Percentiles rank a stretch among this genome's conserved stretches.
Evolutionary conservation across 1,140 invertebrate species (phyloP).

Genomic region (Heliconius eleuchia): DNA sequence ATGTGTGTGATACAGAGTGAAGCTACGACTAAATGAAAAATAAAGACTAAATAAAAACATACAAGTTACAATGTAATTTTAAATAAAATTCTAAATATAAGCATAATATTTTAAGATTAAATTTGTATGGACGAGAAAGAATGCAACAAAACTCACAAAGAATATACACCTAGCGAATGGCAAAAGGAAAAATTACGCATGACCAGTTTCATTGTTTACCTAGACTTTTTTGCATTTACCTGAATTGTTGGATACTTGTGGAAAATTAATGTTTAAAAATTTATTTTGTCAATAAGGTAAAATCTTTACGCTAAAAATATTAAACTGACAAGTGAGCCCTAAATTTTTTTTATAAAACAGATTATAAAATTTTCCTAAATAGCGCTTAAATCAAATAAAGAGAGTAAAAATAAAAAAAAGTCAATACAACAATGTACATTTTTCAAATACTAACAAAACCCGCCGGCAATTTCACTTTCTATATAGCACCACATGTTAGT

Average conservation of each 20-base stretch:
- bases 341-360: no score
- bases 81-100: not conserved
- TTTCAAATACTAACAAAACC: not conserved
- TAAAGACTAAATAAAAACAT: no score
- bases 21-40: no score
- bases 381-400: no score
- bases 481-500: conserved; percentile 16
- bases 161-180: conserved; percentile 3
- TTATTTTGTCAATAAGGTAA: not conserved
- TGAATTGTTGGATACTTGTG: not conserved
- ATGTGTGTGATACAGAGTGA: no score
- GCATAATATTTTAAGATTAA: not conserved
- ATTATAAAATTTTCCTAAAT: no score
- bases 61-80: no score
- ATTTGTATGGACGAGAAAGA: not conserved
- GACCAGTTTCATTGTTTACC: conserved; percentile 13
- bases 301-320: not conserved
- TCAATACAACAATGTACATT: not conserved
- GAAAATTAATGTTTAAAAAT: not conserved
- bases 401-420: no score
- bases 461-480: conserved; percentile 36
- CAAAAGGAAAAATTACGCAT: conserved; percentile 12
- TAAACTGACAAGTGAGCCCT: not conserved
- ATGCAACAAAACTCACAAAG: not conserved
- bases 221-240: conserved; percentile 10